Percentiles rank a stretch among this genome's conserved stretches.
These are phyloP conservation scores for Diogma glabrata DNA, from an alignment of 2,888 invertebrate species.

Conservation along the genomic window DNA sequence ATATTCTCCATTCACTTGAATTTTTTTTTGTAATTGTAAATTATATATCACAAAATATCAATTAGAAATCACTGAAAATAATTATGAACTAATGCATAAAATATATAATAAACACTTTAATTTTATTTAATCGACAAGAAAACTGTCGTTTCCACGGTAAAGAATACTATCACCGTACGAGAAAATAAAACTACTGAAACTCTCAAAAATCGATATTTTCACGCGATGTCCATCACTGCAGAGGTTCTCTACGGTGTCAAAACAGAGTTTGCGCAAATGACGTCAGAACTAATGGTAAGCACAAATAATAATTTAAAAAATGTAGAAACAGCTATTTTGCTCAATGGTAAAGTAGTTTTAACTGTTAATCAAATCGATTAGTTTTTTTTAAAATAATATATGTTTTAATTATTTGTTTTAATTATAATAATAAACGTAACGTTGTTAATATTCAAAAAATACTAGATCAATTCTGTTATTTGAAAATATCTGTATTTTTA, in stretches of 20 bases:
- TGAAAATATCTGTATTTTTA: too few species aligned
- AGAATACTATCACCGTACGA: constrained; percentile 15
- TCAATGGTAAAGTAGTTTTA: background rate
- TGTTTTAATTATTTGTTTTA: too few species aligned
- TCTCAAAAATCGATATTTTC: constrained; percentile 18
- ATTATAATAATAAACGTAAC: too few species aligned
- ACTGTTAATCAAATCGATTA: too few species aligned
- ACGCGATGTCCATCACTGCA: constrained; percentile 18
- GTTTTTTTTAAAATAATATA: too few species aligned
- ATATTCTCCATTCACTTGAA: background rate
- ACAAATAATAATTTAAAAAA: background rate
- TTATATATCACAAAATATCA: constrained; percentile 5
- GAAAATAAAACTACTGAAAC: constrained; percentile 7
- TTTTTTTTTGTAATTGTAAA: background rate
- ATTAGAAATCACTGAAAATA: too few species aligned
- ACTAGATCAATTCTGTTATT: too few species aligned
- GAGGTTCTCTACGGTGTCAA: constrained; percentile 15
- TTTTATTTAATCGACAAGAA: constrained; percentile 9
- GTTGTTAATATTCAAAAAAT: too few species aligned
- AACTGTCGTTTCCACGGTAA: constrained; percentile 7
- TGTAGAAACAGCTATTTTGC: background rate
- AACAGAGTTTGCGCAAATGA: constrained; percentile 17
- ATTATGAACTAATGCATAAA: too few species aligned
- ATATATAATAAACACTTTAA: too few species aligned
- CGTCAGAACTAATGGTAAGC: constrained; percentile 13